Percentiles rank a stretch among this genome's conserved stretches.
Conservation (phyloP, 2,888 invertebrate genomes). For the Yponomeuta malinellus region DNA sequence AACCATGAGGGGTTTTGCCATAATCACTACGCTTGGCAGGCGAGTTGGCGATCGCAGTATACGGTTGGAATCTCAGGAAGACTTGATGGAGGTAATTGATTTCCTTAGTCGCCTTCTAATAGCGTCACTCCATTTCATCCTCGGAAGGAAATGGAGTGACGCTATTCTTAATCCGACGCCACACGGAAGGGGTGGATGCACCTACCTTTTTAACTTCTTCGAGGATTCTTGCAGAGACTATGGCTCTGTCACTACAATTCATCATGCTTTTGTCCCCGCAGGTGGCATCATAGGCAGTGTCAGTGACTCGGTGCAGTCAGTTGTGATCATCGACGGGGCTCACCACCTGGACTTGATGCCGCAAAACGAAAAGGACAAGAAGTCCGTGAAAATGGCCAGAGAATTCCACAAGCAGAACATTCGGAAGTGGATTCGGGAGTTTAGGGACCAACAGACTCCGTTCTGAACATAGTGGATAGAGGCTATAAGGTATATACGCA, state of each 20-base stretch:
- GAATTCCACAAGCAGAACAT: constrained; percentile 78
- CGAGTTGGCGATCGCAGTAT: no score
- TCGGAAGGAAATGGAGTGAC: no score
- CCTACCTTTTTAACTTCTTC: no score
- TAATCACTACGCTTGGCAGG: no score
- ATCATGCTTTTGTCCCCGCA: constrained; percentile 22
- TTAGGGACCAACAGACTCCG: constrained; percentile 23
- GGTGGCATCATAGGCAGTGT: constrained; percentile 82
- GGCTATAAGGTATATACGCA: not conserved
- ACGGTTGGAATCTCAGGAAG: no score
- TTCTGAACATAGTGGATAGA: not conserved
- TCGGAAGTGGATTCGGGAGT: constrained; percentile 72
- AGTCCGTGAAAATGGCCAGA: constrained; percentile 78
- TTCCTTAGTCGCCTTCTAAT: no score
- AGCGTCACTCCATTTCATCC: no score
- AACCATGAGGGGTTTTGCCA: no score
- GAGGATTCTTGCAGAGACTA: not conserved
- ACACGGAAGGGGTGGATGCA: no score
- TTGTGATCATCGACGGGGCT: constrained; percentile 88
- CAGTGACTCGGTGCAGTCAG: constrained; percentile 78
- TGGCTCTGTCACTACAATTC: not conserved
- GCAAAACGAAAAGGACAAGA: constrained; percentile 78
- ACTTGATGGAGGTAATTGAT: no score
- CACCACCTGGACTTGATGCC: constrained; percentile 90
- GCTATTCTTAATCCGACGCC: no score